Conservation (phyloP, 2,113 vertebrate species). For the Lepus americanus region DNA sequence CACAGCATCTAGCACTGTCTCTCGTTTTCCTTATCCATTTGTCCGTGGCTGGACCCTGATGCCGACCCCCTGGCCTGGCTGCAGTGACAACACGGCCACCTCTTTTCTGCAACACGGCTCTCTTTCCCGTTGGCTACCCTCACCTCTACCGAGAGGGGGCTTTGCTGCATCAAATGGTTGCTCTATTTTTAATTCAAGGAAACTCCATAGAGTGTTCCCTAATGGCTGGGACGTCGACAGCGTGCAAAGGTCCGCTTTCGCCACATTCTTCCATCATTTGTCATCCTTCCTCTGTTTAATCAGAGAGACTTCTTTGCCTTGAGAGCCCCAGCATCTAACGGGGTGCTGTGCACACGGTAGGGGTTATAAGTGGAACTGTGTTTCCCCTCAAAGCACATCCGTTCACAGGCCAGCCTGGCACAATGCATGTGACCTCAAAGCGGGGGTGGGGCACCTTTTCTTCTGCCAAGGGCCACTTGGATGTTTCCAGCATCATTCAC, state of each 20-base stretch:
- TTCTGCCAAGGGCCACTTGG: too few species aligned
- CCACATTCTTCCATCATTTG: not conserved
- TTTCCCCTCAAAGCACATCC: not conserved
- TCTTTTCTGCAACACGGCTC: not conserved
- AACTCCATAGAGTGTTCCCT: not conserved
- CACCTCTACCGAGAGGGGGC: not conserved
- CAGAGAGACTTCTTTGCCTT: not conserved
- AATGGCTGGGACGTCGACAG: not conserved
- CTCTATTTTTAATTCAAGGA: not conserved
- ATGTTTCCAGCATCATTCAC: too few species aligned
- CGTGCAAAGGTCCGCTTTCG: not conserved
- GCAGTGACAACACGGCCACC: too few species aligned
- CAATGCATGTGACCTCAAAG: too few species aligned
- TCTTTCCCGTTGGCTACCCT: not conserved
- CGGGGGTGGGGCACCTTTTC: too few species aligned
- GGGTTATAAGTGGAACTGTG: not conserved
- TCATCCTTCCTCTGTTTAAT: not conserved
- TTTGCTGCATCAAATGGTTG: not conserved
- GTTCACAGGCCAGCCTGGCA: too few species aligned
- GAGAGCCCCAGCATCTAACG: not conserved
- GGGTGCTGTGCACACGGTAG: not conserved
- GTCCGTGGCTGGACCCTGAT: not conserved
- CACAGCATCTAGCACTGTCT: too few species aligned
- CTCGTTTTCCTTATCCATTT: not conserved
- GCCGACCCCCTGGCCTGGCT: not conserved